Conservation (phyloP, 2,797 vertebrate genomes). For the Cossypha polioptera region DNA sequence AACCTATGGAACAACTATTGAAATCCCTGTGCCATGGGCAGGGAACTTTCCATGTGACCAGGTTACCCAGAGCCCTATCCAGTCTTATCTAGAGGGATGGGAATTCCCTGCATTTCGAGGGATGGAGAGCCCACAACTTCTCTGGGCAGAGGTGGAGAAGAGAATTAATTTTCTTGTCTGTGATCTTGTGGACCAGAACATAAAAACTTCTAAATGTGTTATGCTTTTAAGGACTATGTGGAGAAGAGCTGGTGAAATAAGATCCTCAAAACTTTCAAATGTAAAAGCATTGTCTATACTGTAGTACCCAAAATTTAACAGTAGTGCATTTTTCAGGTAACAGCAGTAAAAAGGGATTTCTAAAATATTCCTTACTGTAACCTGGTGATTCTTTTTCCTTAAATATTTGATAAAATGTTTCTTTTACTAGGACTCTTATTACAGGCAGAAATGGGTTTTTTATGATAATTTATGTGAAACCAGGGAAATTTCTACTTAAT, state of each 20-base stretch:
- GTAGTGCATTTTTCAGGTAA: background rate
- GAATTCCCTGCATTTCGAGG: background rate
- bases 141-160: background rate
- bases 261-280: background rate
- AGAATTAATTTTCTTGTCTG: background rate
- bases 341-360: background rate
- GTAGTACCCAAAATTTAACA: background rate
- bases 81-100: background rate
- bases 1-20: background rate
- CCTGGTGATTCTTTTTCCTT: background rate
- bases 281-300: background rate
- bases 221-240: background rate
- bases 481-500: background rate
- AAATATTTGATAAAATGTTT: background rate
- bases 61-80: background rate
- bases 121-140: background rate
- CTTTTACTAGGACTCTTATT: background rate
- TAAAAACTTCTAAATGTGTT: background rate
- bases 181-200: background rate
- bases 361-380: background rate
- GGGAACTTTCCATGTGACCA: rapidly evolving
- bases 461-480: background rate
- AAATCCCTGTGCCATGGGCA: rapidly evolving
- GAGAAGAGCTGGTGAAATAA: background rate
- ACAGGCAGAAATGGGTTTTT: background rate